Percentiles rank a stretch among this genome's conserved stretches.
Conservation (phyloP, 2,113 vertebrate genomes). For the Oostethus manadensis region DNA sequence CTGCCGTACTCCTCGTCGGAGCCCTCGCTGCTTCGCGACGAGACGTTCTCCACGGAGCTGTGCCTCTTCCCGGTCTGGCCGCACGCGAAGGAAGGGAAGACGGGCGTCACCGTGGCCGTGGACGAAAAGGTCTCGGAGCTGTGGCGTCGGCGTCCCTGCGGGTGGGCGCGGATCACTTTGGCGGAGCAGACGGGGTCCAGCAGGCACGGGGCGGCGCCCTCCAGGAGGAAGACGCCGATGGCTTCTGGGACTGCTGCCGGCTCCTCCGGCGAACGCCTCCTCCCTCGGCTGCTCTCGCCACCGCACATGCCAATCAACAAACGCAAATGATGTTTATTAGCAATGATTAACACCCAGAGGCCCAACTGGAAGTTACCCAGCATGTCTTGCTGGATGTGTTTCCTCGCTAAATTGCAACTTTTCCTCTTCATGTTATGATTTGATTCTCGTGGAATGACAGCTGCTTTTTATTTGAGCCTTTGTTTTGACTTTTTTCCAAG, state of each 20-base stretch:
- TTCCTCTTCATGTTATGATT: too few relatives aligned
- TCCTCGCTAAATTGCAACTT: too few relatives aligned
- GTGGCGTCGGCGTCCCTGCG: conserved; percentile 91
- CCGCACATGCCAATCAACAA: conserved; percentile 18
- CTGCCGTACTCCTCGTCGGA: conserved; percentile 73
- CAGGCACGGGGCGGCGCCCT: conserved; percentile 59
- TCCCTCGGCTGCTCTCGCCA: conserved; percentile 73
- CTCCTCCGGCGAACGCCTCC: conserved; percentile 76
- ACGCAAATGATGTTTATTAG: neutral
- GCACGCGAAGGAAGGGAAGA: conserved; percentile 89
- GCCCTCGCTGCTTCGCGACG: conserved; percentile 84
- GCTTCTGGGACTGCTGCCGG: conserved; percentile 32
- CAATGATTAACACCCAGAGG: too few relatives aligned
- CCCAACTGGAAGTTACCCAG: too few relatives aligned
- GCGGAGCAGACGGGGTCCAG: conserved; percentile 86
- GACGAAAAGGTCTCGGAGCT: conserved; percentile 97
- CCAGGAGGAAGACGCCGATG: conserved; percentile 76
- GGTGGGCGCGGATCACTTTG: conserved; percentile 89
- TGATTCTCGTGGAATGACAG: too few relatives aligned
- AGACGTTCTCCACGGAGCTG: conserved; percentile 94
- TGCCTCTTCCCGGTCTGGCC: conserved; percentile 82
- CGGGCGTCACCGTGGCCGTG: conserved; percentile 91
- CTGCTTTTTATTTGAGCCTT: too few relatives aligned
- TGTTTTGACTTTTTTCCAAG: too few relatives aligned
- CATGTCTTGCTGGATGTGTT: too few relatives aligned